phyloP scores from a whole-genome alignment of 2,888 invertebrate genomes.

The Tipula vernalis region DNA sequence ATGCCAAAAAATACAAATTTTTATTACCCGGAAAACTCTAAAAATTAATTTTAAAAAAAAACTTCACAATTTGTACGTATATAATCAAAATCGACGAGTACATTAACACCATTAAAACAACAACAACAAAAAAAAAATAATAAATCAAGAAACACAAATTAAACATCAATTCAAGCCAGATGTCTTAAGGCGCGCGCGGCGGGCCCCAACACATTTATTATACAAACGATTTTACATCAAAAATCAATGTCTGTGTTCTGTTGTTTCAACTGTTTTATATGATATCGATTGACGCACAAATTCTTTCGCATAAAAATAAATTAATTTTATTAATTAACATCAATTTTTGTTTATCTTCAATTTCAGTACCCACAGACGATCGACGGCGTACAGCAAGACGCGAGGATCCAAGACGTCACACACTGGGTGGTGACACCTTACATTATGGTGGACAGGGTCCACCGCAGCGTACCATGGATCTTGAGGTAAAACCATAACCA shows the following conservation, averaged over 20 bases:
- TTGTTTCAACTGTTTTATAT: background rate
- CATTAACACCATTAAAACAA: background rate
- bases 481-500: slow-evolving; percentile 47
- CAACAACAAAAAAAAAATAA: background rate
- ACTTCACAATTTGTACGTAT: background rate
- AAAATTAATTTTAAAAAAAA: background rate
- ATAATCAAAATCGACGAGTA: background rate
- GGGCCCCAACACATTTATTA: background rate
- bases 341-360: background rate
- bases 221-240: background rate
- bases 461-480: slow-evolving; percentile 53
- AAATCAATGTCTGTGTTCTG: background rate
- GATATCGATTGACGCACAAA: background rate
- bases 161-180: background rate
- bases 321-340: background rate
- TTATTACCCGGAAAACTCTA: background rate
- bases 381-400: slow-evolving; percentile 40
- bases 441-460: slow-evolving; percentile 37
- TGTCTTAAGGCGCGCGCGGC: background rate
- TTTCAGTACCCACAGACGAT: slow-evolving; percentile 25
- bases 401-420: slow-evolving; percentile 74
- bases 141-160: background rate
- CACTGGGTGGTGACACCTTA: slow-evolving; percentile 64
- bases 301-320: background rate
- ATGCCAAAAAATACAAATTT: background rate